Evolutionary conservation across 2,797 vertebrate species (phyloP).

Genomic region (Leuciscus waleckii): DNA sequence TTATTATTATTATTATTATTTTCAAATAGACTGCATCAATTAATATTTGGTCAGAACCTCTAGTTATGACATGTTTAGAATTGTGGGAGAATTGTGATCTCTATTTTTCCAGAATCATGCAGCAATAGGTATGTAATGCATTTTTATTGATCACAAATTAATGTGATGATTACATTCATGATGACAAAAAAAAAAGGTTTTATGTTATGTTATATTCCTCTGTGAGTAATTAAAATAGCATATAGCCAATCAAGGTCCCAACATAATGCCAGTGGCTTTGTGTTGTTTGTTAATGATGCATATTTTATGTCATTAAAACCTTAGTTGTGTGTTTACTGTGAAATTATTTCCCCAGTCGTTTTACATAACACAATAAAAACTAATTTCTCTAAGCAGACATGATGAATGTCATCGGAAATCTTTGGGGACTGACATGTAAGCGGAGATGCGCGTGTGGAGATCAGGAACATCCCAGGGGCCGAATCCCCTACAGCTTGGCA

Average conservation of each 20-base stretch:
- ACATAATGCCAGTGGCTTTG: not conserved
- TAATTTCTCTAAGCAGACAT: slow-evolving; percentile 34
- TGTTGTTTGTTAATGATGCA: slow-evolving; percentile 4
- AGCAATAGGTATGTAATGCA: no score
- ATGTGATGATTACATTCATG: not conserved
- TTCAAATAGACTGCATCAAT: no score
- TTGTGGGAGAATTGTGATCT: no score
- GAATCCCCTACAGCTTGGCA: slow-evolving; percentile 41
- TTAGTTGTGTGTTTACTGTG: slow-evolving; percentile 8
- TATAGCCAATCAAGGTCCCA: not conserved
- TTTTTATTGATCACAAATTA: not conserved
- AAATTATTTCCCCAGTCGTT: slow-evolving; percentile 3
- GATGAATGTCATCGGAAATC: slow-evolving; percentile 48
- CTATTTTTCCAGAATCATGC: no score
- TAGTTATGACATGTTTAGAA: no score
- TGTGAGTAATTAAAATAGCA: not conserved
- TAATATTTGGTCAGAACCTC: no score
- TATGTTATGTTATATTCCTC: not conserved
- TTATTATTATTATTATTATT: no score
- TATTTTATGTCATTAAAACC: slow-evolving; percentile 24
- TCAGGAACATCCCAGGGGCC: slow-evolving; percentile 40
- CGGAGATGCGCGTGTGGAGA: slow-evolving; percentile 34
- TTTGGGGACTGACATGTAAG: slow-evolving; percentile 25
- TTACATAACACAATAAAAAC: slow-evolving; percentile 49
- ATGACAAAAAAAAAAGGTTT: not conserved